Conservation (phyloP, 2,797 vertebrate genomes). For the Pseudochromis fuscus region DNA sequence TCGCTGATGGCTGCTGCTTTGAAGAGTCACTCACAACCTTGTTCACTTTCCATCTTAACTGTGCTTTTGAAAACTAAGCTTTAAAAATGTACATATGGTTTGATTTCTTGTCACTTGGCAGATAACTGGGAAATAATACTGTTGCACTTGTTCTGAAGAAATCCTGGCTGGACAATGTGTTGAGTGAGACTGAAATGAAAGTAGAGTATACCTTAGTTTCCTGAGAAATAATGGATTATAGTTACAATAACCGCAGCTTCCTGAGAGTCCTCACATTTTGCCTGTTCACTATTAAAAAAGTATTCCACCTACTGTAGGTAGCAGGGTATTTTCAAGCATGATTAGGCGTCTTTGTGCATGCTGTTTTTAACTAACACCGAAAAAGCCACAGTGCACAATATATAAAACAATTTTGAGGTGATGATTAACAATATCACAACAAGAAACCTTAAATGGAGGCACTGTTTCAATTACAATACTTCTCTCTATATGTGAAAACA, state of each 20-base stretch:
- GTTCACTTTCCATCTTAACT: constrained; percentile 54
- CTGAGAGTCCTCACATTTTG: constrained; percentile 59
- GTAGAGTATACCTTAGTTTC: constrained; percentile 23
- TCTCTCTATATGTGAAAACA: constrained; percentile 26
- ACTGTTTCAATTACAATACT: constrained; percentile 27
- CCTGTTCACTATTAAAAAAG: constrained; percentile 51
- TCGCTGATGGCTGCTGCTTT: constrained; percentile 38
- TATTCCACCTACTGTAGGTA: constrained; percentile 33
- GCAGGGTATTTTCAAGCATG: constrained; percentile 72
- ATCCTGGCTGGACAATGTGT: constrained; percentile 34
- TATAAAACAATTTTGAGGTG: constrained; percentile 20
- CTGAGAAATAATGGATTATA: constrained; percentile 17
- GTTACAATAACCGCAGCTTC: constrained; percentile 43
- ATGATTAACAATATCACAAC: constrained; percentile 20
- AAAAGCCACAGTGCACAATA: constrained; percentile 30
- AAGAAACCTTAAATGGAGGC: constrained; percentile 25
- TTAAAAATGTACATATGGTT: constrained; percentile 37
- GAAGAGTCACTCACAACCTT: constrained; percentile 30
- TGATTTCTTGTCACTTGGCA: constrained; percentile 38
- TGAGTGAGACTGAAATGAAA: constrained; percentile 18
- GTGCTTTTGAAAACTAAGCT: constrained; percentile 36
- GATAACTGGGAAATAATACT: constrained; percentile 50
- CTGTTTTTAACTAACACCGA: constrained; percentile 51
- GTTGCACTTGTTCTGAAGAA: constrained; percentile 44
- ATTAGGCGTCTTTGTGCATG: constrained; percentile 68